Conservation (phyloP, 2,888 invertebrate species). For the Ennomos fuscantarius region DNA sequence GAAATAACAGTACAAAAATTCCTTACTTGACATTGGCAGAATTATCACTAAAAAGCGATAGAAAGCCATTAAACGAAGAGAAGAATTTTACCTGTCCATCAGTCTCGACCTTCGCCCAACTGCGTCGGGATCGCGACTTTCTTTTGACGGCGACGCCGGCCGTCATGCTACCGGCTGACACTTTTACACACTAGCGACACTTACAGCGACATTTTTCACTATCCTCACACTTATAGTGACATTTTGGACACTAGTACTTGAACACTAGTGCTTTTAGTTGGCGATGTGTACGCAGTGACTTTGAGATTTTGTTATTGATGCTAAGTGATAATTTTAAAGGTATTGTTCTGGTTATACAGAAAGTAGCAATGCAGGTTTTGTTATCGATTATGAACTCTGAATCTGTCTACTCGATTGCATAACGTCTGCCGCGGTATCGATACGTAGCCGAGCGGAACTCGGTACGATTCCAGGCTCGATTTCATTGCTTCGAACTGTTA, state of each 20-base stretch:
- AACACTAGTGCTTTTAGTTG: constrained; percentile 8
- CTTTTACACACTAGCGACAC: constrained; percentile 27
- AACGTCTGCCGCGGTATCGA: too few species aligned
- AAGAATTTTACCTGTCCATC: constrained; percentile 79
- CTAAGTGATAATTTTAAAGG: not conserved
- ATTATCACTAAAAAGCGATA: too few species aligned
- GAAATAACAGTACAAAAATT: too few species aligned
- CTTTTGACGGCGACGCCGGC: constrained; percentile 73
- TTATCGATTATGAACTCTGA: too few species aligned
- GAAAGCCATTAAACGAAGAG: too few species aligned
- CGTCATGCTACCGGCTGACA: constrained; percentile 61
- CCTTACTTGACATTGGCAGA: too few species aligned
- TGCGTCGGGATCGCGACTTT: constrained; percentile 65
- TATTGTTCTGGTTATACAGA: constrained; percentile 16
- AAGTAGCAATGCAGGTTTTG: not conserved
- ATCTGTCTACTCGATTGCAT: too few species aligned
- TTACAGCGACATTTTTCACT: constrained; percentile 34
- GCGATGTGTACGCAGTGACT: not conserved
- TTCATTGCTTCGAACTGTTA: too few species aligned
- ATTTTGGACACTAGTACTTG: constrained; percentile 17
- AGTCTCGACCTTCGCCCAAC: constrained; percentile 76
- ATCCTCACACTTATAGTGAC: constrained; percentile 12
- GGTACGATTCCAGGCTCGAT: too few species aligned
- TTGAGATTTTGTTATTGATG: not conserved
- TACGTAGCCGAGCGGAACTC: too few species aligned